A percentile compares a stretch with the other conserved stretches of the same genome.
Conservation (phyloP, 2,113 vertebrate genomes). For the Bujurquina vittata region DNA sequence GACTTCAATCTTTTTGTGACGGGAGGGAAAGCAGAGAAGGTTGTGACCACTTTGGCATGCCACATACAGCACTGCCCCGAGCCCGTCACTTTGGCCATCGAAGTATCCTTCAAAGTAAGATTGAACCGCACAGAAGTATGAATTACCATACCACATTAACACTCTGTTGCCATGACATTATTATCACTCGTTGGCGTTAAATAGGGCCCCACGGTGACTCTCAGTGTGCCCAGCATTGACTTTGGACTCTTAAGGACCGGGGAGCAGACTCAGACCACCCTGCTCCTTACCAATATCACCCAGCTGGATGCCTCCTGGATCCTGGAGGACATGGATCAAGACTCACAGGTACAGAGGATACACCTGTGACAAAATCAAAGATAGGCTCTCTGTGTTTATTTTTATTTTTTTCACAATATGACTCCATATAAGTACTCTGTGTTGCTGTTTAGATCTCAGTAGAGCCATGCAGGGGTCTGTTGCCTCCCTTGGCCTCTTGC, state of each 20-base stretch:
- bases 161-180: background rate
- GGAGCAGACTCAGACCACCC: constrained; percentile 57
- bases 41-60: constrained; percentile 81
- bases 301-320: constrained; percentile 86
- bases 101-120: constrained; percentile 90
- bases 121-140: background rate
- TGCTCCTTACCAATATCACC: constrained; percentile 85
- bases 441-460: constrained; percentile 73
- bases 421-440: background rate
- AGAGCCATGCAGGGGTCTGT: constrained; percentile 81
- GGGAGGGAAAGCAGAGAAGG: constrained; percentile 79
- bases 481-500: constrained; percentile 79
- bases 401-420: background rate
- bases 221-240: constrained; percentile 82
- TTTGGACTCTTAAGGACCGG: constrained; percentile 86
- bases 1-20: constrained; percentile 84
- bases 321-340: constrained; percentile 73
- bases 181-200: background rate
- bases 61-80: constrained; percentile 74
- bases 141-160: background rate
- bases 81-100: constrained; percentile 81
- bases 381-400: background rate
- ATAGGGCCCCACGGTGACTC: constrained; percentile 86
- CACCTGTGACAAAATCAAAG: background rate
- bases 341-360: constrained; percentile 55